phyloP scores from a whole-genome alignment of 2,888 invertebrate genomes.

The Torymus texanus region DNA sequence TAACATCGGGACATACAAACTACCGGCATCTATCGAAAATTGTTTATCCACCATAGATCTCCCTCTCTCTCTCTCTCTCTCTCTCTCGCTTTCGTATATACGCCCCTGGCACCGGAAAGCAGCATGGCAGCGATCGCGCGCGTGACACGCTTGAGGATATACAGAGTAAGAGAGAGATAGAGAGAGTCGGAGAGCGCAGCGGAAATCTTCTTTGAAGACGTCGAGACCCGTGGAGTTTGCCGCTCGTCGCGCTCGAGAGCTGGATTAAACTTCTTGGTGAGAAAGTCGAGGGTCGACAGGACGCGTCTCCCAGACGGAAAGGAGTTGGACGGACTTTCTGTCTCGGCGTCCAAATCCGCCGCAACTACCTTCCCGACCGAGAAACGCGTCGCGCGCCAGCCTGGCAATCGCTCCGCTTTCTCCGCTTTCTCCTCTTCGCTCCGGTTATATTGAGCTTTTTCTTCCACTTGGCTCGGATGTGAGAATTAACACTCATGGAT shows the following conservation, averaged over 20 bases:
- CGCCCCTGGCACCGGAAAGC: too few relatives aligned
- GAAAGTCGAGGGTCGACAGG: slow-evolving; percentile 46
- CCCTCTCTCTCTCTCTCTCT: too few relatives aligned
- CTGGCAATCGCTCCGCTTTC: background rate
- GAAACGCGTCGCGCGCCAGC: slow-evolving; percentile 57
- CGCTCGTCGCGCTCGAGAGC: slow-evolving; percentile 2
- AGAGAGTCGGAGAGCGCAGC: too few relatives aligned
- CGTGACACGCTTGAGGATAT: slow-evolving; percentile 19
- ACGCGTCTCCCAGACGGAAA: slow-evolving; percentile 76
- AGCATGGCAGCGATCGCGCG: background rate
- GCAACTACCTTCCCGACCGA: slow-evolving; percentile 81
- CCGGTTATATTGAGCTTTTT: background rate
- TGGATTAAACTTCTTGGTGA: slow-evolving; percentile 44
- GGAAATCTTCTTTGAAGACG: too few relatives aligned
- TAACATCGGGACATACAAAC: too few relatives aligned
- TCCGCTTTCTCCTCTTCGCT: background rate
- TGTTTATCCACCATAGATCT: too few relatives aligned
- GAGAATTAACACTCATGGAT: too few relatives aligned
- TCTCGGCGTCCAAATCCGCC: slow-evolving; percentile 77
- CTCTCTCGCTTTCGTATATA: too few relatives aligned
- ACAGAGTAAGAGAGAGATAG: slow-evolving; percentile 10
- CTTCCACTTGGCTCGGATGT: background rate
- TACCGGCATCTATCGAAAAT: too few relatives aligned
- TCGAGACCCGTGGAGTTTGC: slow-evolving; percentile 9
- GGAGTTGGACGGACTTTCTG: slow-evolving; percentile 79